These are phyloP conservation scores for Ciona savignyi DNA, from an alignment of 23 tunicate species.

Conservation along the genomic window DNA sequence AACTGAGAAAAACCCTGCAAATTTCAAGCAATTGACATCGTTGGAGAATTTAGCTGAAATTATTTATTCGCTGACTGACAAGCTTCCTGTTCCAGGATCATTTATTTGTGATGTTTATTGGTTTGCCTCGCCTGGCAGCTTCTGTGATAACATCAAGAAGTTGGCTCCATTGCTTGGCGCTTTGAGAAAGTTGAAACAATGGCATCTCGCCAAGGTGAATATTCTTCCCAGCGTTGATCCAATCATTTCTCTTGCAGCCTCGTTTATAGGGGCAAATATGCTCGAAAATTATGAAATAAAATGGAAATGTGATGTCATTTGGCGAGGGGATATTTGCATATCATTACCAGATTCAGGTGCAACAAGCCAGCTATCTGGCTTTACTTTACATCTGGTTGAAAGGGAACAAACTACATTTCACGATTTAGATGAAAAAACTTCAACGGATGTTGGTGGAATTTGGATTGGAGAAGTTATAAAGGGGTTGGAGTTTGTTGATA, in stretches of 20 bases:
- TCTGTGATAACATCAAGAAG: background rate
- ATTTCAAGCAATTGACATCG: too few species aligned
- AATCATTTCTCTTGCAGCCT: background rate
- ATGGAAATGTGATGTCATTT: background rate
- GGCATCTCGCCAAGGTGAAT: too few species aligned
- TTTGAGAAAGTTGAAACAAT: too few species aligned
- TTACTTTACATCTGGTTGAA: background rate
- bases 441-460: too few species aligned
- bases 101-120: constrained; percentile 16
- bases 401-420: background rate
- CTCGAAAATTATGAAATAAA: too few species aligned
- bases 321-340: constrained; percentile 2
- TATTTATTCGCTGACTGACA: constrained; percentile 12
- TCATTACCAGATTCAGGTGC: background rate
- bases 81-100: constrained; percentile 25
- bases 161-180: too few species aligned
- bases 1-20: too few species aligned
- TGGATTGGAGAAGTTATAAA: too few species aligned
- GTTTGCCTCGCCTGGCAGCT: background rate
- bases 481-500: too few species aligned
- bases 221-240: constrained; percentile 6
- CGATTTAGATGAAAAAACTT: too few species aligned
- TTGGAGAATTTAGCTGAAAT: constrained; percentile 14
- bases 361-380: background rate
- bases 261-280: background rate